Conservation (phyloP, 2,888 invertebrate species). For the Nysson spinosus region DNA sequence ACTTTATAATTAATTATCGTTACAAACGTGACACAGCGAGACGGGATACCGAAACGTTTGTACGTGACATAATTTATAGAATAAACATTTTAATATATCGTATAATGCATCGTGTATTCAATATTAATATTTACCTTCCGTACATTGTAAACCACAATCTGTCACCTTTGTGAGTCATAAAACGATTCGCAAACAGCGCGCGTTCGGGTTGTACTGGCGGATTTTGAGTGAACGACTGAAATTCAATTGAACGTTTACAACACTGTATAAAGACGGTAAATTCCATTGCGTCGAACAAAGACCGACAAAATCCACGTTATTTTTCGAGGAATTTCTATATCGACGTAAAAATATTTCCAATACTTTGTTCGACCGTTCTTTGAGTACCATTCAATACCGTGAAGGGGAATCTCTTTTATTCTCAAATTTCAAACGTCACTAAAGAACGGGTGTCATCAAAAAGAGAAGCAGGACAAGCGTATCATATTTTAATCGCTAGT, state of each 20-base stretch:
- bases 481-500: too few species aligned
- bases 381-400: constrained; percentile 13
- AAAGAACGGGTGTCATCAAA: too few species aligned
- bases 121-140: not conserved
- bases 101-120: too few species aligned
- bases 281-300: constrained; percentile 24
- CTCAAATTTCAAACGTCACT: too few species aligned
- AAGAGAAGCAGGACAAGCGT: too few species aligned
- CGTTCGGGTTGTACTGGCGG: too few species aligned
- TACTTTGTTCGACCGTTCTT: constrained; percentile 24
- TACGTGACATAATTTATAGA: not conserved
- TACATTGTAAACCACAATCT: not conserved
- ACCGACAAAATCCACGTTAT: constrained; percentile 26
- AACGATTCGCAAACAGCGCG: not conserved
- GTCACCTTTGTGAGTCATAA: too few species aligned
- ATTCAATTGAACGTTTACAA: too few species aligned
- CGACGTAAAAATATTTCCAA: constrained; percentile 41
- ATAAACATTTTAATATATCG: not conserved
- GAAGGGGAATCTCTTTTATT: not conserved
- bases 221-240: too few species aligned
- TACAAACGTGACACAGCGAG: not conserved
- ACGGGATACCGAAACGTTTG: not conserved
- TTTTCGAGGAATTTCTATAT: constrained; percentile 27
- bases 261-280: constrained; percentile 15
- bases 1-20: constrained; percentile 26